Conservation (phyloP, 2,797 vertebrate genomes). For the Masticophis lateralis region DNA sequence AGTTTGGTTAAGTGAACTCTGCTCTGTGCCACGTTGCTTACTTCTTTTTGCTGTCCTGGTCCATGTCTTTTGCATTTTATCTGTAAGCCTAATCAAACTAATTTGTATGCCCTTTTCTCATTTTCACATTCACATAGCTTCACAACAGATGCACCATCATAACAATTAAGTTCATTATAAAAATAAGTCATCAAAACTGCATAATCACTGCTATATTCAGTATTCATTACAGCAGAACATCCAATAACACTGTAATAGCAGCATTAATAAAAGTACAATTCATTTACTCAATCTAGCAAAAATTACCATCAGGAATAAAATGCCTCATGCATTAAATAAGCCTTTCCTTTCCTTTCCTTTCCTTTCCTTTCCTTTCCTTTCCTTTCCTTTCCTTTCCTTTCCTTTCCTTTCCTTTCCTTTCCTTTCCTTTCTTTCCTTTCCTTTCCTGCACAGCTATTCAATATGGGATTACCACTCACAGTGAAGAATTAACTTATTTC, state of each 20-base stretch:
- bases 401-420: background rate
- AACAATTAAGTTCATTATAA: background rate
- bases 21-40: background rate
- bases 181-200: background rate
- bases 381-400: background rate
- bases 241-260: background rate
- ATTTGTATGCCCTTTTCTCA: background rate
- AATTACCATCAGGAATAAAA: background rate
- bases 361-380: background rate
- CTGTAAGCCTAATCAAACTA: background rate
- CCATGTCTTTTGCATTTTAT: background rate
- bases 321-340: background rate
- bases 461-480: background rate
- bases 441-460: background rate
- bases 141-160: background rate
- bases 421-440: background rate
- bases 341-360: background rate
- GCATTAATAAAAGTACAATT: background rate
- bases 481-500: background rate
- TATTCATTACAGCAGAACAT: background rate
- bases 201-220: background rate
- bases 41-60: background rate
- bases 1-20: background rate
- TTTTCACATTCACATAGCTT: background rate
- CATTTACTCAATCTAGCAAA: background rate